phyloP scores from a whole-genome alignment of 2,797 vertebrate genomes.

The Coluber constrictor region DNA sequence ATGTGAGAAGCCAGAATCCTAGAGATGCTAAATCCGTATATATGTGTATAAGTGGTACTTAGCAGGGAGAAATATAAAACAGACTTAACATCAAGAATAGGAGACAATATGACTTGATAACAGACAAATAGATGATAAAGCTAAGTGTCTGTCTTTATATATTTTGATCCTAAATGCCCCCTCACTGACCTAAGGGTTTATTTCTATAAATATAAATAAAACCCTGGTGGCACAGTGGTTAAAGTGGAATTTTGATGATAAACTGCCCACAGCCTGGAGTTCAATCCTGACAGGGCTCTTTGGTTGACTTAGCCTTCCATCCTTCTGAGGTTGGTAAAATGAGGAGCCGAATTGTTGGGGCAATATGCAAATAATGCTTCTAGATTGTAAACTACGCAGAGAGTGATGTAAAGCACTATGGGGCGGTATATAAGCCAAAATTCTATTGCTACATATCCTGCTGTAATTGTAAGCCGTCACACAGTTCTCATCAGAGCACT shows the following conservation, averaged over 20 bases:
- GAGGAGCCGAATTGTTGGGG: background rate
- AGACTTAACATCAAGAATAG: background rate
- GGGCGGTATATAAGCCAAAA: background rate
- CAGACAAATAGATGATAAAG: background rate
- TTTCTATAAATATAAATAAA: background rate
- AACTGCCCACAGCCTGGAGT: background rate
- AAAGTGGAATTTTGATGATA: background rate
- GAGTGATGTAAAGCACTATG: background rate
- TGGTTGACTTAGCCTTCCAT: background rate
- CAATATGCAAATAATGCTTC: background rate
- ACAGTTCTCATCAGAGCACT: background rate
- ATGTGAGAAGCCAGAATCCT: background rate
- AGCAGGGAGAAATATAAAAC: background rate
- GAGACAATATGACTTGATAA: background rate
- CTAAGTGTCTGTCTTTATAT: background rate
- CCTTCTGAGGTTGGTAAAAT: background rate
- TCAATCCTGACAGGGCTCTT: background rate
- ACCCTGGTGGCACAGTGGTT: background rate
- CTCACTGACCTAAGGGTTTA: background rate
- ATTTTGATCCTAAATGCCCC: background rate
- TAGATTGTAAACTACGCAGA: background rate
- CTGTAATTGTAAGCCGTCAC: background rate
- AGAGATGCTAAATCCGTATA: background rate
- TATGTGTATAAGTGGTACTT: background rate
- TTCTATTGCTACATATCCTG: background rate